Evolutionary conservation across 2,113 vertebrate genomes (phyloP), one percentile per base, ranked within the genome.

Genomic region (Laterallus jamaicensis): DNA sequence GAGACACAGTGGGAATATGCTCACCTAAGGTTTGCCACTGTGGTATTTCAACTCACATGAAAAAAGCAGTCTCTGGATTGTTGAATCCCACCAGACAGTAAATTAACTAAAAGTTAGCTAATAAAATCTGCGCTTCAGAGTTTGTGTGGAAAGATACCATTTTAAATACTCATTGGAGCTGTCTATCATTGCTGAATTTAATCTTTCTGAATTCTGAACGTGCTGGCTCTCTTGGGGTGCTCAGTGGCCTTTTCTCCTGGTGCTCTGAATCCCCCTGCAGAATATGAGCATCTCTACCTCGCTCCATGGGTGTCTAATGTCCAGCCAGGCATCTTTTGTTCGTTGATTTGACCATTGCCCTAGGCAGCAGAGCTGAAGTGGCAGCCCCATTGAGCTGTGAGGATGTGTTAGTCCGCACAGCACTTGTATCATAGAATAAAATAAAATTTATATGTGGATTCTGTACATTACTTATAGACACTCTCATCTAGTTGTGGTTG

Each of bases 91-190:
- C 21, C 40, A 68, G 79, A 90, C 56, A 93, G 79, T 40, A 93
- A 88, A 96, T 94, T 93, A 86, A 78, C 55, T 83, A 64, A 55
- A 90, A 96, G 13, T 67, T 80, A 92, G 59, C 92, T 96, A 94
- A 92, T 80, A 90, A 96, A 96, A 95, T 86, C 64, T 14, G 20
- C 44, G 68, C 35, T 83, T 93, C 82, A 71, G 14, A 10, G 4
- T 86, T 85, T 8, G 3, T 1, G 0, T 68, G 32, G 68, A 92
- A 93, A 81, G 32, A 32, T 92, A 68, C 71, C 68, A 68, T 90
- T 83, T 86, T 64, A 92, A 94, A 80, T 90, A 56, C 44, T 71
- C 12, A 14, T 2, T 91, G 87, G 44, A 86, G 37, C 75, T 79
- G 52, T 82, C 85, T 94, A 2, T 86, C 85, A 80, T 50, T 86